Base-by-base conservation (phyloP, 2,797 vertebrate genomes). In the Xyrichtys novacula region DNA sequence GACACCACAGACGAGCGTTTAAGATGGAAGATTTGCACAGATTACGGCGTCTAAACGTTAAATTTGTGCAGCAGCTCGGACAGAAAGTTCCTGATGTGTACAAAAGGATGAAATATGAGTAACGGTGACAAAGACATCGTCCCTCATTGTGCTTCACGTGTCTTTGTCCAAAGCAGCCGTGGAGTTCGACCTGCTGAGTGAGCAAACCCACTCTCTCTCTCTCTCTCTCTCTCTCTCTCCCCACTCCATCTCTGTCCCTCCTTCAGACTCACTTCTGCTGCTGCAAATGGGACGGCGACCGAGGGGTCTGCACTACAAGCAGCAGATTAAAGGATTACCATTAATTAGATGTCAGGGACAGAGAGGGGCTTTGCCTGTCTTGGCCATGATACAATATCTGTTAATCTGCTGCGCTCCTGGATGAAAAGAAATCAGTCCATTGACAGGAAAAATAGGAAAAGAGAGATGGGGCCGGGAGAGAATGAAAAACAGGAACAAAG, bases 261-360 rank as follows among this genome's bases (percentile, higher is more conserved):
- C 84, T 72, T 85, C 80, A 67, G 76, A 72, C 81, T 82, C 23
- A 47, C 74, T 76, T 87, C 84, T 89, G 85, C 84, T 87, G 88
- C 92, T 85, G 89, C 92, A 92, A 94, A 94, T 92, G 91, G 93
- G 93, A 94, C 89, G 81, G 89, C 86, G 76, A 93, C 92, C 92
- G 84, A 81, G 82, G 79, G 80, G 89, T 87, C 87, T 90, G 90
- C 89, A 80, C 69, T 90, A 93, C 91, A 93, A 93, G 90, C 87
- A 86, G 57, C 58, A 94, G 95, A 96, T 96, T 95, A 96, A 95
- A 94, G 94, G 95, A 96, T 96, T 96, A 95, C 88, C 95, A 96
- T 96, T 96, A 95, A 97, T 96, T 96, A 96, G 88, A 79, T 86
- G 91, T 75, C 88, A 79, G 75, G 91, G 92, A 93, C 91, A 89